Percentiles rank a stretch among this genome's conserved stretches.
Evolutionary conservation across 2,113 vertebrate species (phyloP).

Genomic region (Benitochromis conjunctus): DNA sequence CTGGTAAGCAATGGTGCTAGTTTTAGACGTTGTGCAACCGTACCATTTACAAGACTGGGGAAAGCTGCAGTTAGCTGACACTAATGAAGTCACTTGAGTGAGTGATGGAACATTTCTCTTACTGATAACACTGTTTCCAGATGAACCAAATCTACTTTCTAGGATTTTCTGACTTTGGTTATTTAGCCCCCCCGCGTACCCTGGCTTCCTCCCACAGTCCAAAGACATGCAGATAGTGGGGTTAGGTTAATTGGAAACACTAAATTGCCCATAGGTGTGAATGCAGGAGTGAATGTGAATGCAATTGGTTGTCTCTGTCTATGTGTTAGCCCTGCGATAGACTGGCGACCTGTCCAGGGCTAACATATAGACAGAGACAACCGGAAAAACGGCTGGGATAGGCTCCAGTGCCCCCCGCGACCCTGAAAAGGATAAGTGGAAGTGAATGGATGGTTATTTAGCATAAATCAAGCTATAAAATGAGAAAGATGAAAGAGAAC

Average conservation of each 20-base stretch:
- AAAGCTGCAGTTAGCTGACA: neutral
- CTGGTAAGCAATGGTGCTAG: neutral
- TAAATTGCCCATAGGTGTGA: no score
- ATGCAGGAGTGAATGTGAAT: no score
- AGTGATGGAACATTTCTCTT: neutral
- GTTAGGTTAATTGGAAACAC: no score
- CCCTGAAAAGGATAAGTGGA: no score
- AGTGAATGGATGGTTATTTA: neutral
- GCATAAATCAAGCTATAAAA: neutral
- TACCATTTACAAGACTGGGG: neutral
- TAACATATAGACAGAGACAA: no score
- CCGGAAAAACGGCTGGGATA: no score
- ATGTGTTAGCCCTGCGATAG: no score
- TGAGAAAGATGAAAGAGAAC: neutral
- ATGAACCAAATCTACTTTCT: neutral
- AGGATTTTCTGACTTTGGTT: neutral
- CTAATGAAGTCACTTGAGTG: neutral
- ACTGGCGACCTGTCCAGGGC: no score
- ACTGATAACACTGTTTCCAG: neutral
- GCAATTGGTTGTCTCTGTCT: no score
- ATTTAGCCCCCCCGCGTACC: neutral
- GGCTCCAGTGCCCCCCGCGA: no score
- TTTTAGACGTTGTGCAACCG: neutral
- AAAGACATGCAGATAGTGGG: no score
- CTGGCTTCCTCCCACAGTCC: no score